These are phyloP conservation scores for Hermetia illucens DNA, from an alignment of 1,140 invertebrate genomes.

Conservation along the genomic window DNA sequence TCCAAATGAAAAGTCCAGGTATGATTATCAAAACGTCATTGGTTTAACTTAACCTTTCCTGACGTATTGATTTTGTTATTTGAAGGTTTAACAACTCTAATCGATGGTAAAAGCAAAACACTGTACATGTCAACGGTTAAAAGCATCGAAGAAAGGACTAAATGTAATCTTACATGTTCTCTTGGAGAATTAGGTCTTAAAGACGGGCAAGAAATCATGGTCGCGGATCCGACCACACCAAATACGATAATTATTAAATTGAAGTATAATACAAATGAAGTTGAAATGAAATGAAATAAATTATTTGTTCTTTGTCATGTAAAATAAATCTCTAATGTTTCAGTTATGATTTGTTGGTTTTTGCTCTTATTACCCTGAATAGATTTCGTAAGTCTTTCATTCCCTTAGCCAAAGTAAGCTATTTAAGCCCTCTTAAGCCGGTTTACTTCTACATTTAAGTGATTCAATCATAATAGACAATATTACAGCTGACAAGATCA, in stretches of 20 bases:
- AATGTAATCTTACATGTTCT: conserved; percentile 75
- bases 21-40: background rate
- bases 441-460: too few relatives aligned
- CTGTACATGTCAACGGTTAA: conserved; percentile 82
- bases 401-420: too few relatives aligned
- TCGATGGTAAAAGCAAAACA: conserved; percentile 77
- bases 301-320: too few relatives aligned
- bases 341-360: too few relatives aligned
- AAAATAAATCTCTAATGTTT: too few relatives aligned
- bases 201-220: conserved; percentile 71
- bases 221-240: conserved; percentile 82
- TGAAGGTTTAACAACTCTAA: conserved; percentile 57
- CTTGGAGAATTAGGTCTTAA: conserved; percentile 66
- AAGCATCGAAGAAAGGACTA: conserved; percentile 78
- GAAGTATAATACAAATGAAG: conserved; percentile 39
- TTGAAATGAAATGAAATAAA: conserved; percentile 36
- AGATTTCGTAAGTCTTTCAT: too few relatives aligned
- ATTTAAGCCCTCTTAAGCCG: too few relatives aligned
- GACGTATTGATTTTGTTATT: conserved; percentile 3
- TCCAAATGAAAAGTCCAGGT: conserved; percentile 77
- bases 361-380: too few relatives aligned
- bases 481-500: too few relatives aligned
- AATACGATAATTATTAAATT: conserved; percentile 56
- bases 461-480: too few relatives aligned
- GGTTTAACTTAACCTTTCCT: background rate